Base-by-base conservation (phyloP, 2,113 vertebrate species). In the Clarias gariepinus region DNA sequence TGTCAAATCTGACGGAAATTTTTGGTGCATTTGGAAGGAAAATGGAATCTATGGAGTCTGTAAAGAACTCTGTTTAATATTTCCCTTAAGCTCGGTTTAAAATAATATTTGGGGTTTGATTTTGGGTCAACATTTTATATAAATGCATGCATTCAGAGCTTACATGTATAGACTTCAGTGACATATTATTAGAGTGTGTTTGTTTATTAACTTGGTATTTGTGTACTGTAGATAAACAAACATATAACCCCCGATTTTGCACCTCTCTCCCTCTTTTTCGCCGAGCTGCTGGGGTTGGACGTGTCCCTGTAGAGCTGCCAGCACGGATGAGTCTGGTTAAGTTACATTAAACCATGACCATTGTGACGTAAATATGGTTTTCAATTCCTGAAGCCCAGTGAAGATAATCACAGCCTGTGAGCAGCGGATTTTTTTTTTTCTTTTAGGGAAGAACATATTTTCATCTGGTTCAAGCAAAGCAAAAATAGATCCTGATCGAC, bases 281-380 rank as follows among this genome's bases (percentile, higher is more conserved):
- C 58, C 52, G 55, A 79, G 16, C 13, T 64, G 55, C 41, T 81
- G 63, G 87, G 81, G 74, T 81, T 87, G 81, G 86, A 81, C 83
- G 53, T 66, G 74, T 63, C 66, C 79, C n/a, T 82, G 36, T 41
- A 66, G 76, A 76, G 58, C 82, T 81, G 85, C 69, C 81, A 89
- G 64, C 87, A 63, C 77, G 68, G 88, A 89, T 88, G 81, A 88
- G 68, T 60, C 86, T 84, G 83, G 86, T 88, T 84, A 77, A 8
- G 84, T 86, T 87, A 76, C 88, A 81, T 85, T 81, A 85, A 86
- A 86, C 63, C 71, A 52, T 87, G 89, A 86, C 90, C 90, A 73
- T 78, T 33, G n/a, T 90, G 90, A 90, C 90, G 90, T 89, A 86
- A 89, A 88, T 88, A 88, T 86, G 90, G 90, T 90, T 87, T 83